Evolutionary conservation across 35 echinoderm and acorn worm genomes (phyloP).

Genomic region (Apostichopus californicus): DNA sequence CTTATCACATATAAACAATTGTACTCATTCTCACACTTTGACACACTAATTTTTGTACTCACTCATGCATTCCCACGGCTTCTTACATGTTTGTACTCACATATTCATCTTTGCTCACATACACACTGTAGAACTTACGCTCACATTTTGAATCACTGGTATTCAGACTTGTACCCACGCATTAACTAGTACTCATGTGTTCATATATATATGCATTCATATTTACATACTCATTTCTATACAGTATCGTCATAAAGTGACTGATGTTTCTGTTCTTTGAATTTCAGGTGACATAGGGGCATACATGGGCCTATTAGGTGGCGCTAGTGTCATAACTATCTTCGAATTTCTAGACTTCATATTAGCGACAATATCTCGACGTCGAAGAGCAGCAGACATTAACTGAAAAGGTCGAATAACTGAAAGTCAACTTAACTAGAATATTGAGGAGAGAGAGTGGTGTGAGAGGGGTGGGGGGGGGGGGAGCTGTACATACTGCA

Average conservation of each 20-base stretch:
- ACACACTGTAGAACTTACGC: no score
- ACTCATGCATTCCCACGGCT: no score
- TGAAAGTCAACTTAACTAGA: no score
- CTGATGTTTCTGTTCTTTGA: background rate
- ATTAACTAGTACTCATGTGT: background rate
- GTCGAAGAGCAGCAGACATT: background rate
- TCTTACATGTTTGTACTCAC: no score
- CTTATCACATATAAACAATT: no score
- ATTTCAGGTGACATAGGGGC: constrained; percentile 47
- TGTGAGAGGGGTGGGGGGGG: no score
- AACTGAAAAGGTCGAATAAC: no score
- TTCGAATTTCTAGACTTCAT: constrained; percentile 38
- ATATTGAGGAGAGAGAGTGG: no score
- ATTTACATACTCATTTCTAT: background rate
- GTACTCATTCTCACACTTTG: background rate
- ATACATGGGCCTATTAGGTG: constrained; percentile 55
- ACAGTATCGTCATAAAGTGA: background rate
- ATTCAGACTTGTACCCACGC: background rate
- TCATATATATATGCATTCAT: background rate
- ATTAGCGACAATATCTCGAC: background rate
- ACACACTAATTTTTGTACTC: background rate
- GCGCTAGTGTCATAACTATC: constrained; percentile 44
- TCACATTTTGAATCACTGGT: background rate
- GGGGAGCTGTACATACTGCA: no score
- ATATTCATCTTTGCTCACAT: no score